Evolutionary conservation across 2,888 invertebrate genomes (phyloP).

Genomic region (Argynnis bischoffii): DNA sequence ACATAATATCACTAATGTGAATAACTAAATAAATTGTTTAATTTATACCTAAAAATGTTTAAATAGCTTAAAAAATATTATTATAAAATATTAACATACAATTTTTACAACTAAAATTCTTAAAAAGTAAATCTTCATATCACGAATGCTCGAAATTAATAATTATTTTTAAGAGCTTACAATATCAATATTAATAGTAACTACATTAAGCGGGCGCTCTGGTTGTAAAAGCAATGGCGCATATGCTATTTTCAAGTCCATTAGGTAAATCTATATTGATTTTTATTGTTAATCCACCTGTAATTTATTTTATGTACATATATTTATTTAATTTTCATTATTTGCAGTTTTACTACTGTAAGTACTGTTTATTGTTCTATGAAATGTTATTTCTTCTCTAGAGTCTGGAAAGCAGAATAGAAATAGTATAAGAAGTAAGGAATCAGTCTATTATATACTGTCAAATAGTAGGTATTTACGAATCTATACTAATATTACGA

Average conservation of each 20-base stretch:
- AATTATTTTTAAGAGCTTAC: constrained; percentile 15
- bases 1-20: no score
- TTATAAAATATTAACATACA: no score
- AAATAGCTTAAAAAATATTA: neutral
- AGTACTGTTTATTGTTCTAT: neutral
- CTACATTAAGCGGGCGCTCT: constrained; percentile 18
- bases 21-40: no score
- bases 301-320: constrained; percentile 36
- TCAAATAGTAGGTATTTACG: no score
- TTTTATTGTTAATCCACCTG: constrained; percentile 26
- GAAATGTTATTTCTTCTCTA: neutral
- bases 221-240: constrained; percentile 25
- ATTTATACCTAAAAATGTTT: no score
- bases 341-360: neutral
- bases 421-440: neutral
- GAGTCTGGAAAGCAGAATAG: neutral
- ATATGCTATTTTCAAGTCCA: constrained; percentile 30
- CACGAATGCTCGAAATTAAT: constrained; percentile 8
- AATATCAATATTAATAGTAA: constrained; percentile 27
- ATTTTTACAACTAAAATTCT: constrained; percentile 4
- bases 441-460: no score
- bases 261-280: constrained; percentile 28
- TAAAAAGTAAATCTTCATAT: constrained; percentile 11
- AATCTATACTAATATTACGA: no score
- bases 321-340: constrained; percentile 1